A percentile compares a stretch with the other conserved stretches of the same genome.
Evolutionary conservation across 2,113 vertebrate species (phyloP).

Genomic region (Ailuropoda melanoleuca): DNA sequence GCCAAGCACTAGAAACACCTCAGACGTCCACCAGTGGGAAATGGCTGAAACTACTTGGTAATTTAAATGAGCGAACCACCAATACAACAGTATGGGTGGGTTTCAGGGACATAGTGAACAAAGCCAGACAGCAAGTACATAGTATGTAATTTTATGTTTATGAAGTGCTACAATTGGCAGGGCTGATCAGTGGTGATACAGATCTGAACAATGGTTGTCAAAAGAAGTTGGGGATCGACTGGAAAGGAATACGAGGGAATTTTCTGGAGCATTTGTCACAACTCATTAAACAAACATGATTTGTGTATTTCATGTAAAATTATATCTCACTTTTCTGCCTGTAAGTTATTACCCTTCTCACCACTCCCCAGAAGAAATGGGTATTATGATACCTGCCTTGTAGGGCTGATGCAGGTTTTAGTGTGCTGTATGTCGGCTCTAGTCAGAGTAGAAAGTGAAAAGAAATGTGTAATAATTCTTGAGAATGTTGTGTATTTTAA

Average conservation of each 20-base stretch:
- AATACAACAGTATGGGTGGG: accelerated
- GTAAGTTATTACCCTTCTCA: background rate
- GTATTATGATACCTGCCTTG: background rate
- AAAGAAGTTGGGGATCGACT: background rate
- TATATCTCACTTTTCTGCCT: background rate
- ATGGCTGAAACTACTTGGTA: background rate
- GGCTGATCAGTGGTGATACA: background rate
- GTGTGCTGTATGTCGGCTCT: background rate
- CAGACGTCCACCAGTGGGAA: accelerated
- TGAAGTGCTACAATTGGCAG: too few relatives aligned
- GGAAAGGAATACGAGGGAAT: background rate
- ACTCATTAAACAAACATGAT: background rate
- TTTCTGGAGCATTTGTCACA: background rate
- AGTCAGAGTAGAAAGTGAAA: background rate
- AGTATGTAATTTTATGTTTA: accelerated
- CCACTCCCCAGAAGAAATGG: background rate
- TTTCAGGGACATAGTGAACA: background rate
- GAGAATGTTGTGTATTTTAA: background rate
- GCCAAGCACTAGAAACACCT: background rate
- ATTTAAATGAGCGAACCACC: background rate
- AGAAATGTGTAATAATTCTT: background rate
- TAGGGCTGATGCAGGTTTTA: background rate
- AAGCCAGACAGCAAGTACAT: background rate
- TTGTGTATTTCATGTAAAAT: background rate
- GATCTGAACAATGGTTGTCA: background rate